These are phyloP conservation scores for Lampris incognitus DNA, from an alignment of 2,113 vertebrate species.

Conservation along the genomic window DNA sequence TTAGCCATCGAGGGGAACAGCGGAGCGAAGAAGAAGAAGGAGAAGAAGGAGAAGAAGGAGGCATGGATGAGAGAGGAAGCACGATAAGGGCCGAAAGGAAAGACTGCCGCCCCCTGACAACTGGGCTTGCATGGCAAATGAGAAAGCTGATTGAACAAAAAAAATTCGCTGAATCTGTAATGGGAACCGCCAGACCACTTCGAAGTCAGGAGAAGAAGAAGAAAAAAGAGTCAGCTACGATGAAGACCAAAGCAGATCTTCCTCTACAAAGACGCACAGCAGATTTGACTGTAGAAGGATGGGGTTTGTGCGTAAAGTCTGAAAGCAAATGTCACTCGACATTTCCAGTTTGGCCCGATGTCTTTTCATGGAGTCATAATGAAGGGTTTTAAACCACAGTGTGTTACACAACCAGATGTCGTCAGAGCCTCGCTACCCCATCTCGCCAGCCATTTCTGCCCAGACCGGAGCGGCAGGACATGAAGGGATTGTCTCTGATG, in stretches of 20 bases:
- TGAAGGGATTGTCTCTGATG: conserved; percentile 11
- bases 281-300: conserved; percentile 10
- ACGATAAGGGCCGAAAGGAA: conserved; percentile 58
- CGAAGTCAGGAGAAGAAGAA: conserved; percentile 16
- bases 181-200: conserved; percentile 41
- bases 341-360: conserved; percentile 23
- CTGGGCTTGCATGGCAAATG: conserved; percentile 66
- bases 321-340: not conserved
- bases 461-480: conserved; percentile 10
- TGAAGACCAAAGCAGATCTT: conserved; percentile 44
- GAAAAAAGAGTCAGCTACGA: conserved; percentile 13
- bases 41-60: not conserved
- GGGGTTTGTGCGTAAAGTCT: not conserved
- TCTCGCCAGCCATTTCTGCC: not conserved
- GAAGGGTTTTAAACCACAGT: not conserved
- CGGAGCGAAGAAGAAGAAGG: conserved; percentile 20
- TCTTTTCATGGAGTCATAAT: conserved; percentile 1
- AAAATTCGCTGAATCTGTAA: conserved; percentile 63
- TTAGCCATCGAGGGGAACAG: conserved; percentile 53
- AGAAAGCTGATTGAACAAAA: conserved; percentile 60
- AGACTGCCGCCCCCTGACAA: conserved; percentile 57
- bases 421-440: not conserved
- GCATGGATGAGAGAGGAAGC: conserved; percentile 64
- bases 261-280: conserved; percentile 9
- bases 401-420: conserved; percentile 9